Conservation (phyloP, 2,888 invertebrate genomes). For the Nomada hirtipes region DNA sequence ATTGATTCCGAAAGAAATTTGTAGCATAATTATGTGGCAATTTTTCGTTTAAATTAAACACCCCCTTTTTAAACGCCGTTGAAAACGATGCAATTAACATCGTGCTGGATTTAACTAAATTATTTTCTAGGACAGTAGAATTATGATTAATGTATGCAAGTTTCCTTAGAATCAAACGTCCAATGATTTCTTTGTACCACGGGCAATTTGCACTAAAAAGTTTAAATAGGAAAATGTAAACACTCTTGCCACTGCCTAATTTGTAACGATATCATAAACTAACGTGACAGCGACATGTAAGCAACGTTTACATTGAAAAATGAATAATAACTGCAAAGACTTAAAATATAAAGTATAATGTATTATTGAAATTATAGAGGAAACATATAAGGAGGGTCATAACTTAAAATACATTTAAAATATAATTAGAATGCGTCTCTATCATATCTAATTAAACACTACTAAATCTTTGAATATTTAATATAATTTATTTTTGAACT, state of each 20-base stretch:
- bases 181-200: too few species aligned
- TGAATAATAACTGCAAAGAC: neutral
- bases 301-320: neutral
- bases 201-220: too few species aligned
- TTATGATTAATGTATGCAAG: too few species aligned
- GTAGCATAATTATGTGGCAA: too few species aligned
- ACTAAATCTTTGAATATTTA: neutral
- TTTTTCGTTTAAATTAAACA: too few species aligned
- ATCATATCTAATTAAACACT: neutral
- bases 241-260: too few species aligned
- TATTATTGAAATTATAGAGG: neutral
- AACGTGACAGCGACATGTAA: constrained; percentile 1
- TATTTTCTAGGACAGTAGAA: too few species aligned
- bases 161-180: too few species aligned
- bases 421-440: neutral
- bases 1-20: neutral
- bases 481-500: neutral
- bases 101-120: neutral
- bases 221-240: too few species aligned
- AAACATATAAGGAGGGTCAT: neutral
- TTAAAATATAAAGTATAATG: neutral
- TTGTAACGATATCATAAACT: neutral
- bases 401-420: neutral
- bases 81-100: neutral
- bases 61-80: too few species aligned